phyloP scores from a whole-genome alignment of 2,113 vertebrate species.

The Pandion haliaetus region DNA sequence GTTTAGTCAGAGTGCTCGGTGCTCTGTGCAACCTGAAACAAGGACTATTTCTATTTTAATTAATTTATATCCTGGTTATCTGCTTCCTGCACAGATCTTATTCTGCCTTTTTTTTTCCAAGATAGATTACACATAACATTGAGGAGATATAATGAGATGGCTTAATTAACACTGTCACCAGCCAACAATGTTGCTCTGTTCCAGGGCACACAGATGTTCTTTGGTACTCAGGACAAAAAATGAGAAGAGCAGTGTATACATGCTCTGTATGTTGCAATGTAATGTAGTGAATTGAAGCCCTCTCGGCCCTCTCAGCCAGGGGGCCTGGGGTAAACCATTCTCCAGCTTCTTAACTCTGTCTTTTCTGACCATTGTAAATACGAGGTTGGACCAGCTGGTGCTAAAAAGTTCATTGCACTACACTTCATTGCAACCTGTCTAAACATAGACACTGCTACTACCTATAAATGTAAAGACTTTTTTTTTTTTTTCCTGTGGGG shows the following conservation, averaged over 20 bases:
- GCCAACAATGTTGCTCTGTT: not conserved
- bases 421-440: not conserved
- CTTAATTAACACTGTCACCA: slow-evolving; percentile 12
- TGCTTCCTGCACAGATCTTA: slow-evolving; percentile 23
- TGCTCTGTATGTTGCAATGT: not conserved
- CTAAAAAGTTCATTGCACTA: not conserved
- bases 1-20: not conserved
- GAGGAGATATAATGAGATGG: not conserved
- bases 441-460: not conserved
- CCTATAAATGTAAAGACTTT: not conserved
- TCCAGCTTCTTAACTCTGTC: not conserved
- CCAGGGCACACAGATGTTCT: slow-evolving; percentile 4
- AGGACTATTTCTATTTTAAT: slow-evolving; percentile 23
- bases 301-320: not conserved
- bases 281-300: not conserved
- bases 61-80: slow-evolving; percentile 47
- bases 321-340: not conserved
- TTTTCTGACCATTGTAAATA: not conserved
- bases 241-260: not conserved
- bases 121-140: not conserved
- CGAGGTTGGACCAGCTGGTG: not conserved
- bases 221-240: not conserved
- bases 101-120: not conserved
- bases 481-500: not conserved
- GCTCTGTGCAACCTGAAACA: not conserved